Base-by-base conservation (phyloP, 2,888 invertebrate species). In the Drosophila eohydei region DNA sequence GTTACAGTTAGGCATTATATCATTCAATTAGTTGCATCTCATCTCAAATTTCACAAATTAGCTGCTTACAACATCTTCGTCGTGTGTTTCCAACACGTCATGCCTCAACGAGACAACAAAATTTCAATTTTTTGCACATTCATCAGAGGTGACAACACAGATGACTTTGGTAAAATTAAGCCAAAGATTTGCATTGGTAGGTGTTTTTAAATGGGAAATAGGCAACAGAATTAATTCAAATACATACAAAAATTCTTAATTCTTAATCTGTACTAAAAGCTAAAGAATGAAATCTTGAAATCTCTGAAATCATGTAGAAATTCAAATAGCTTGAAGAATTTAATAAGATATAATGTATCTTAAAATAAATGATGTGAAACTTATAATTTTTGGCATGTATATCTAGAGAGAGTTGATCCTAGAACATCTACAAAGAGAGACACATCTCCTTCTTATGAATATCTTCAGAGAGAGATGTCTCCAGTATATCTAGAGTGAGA, bases 11-110 rank as follows among this genome's bases (percentile, higher is more conserved):
- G 38, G 41, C 28, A 56, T 59, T 75, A 68, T 69, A 74, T 70
- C 75, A 74, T 65, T 75, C 63, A 66, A 77, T 77, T 70, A 77
- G 50, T 52, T 57, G 64, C 62, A 56, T 66, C 54, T 21, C 58
- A 57, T 79, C 51, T 62, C 12, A 68, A 54, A 65, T 65, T 74
- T 69, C 64, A 62, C 48, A 77, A 65, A 74, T 65, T 79, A 65
- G 64, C 48, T 62, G 52, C 56, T 61, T 79, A 60, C 46, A 28
- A 74, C 68, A 64, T 46, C 40, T 36, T n/a, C 38, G 48, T 40
- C 59, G 57, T 63, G 32, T 55, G n/a, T 16, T 32, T 11, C 16
- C 61, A 54, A 41, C 28, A 9, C 62, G 48, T 44, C 44, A 38
- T 38, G 26, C 6, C 61, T 61, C 54, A 46, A 58, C 59, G 38